Percentiles rank a stretch among this genome's conserved stretches.
Conservation (phyloP, 2,113 vertebrate species). For the Pantherophis guttatus region DNA sequence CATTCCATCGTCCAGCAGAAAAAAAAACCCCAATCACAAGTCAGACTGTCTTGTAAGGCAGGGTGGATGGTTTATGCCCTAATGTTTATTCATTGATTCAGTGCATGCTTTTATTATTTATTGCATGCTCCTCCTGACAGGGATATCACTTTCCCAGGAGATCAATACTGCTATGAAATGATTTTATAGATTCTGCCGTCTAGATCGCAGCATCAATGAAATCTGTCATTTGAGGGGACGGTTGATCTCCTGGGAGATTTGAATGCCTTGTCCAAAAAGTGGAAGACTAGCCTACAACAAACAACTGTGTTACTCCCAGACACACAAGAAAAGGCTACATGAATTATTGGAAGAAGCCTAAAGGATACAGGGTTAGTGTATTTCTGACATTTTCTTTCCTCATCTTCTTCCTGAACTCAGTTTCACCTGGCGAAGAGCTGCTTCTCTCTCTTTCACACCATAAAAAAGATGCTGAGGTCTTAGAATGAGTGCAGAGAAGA, state of each 20-base stretch:
- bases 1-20: not conserved
- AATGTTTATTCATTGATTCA: not conserved
- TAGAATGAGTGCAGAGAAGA: not conserved
- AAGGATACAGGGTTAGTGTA: not conserved
- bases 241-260: not conserved
- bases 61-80: not conserved
- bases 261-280: not conserved
- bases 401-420: not conserved
- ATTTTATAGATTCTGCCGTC: not conserved
- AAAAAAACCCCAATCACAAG: not conserved
- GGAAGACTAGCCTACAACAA: not conserved
- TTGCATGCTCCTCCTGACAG: not conserved
- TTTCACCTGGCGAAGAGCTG: not conserved
- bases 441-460: not conserved
- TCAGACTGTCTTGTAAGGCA: not conserved
- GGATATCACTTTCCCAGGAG: not conserved
- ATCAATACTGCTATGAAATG: not conserved
- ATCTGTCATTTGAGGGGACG: not conserved
- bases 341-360: not conserved
- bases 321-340: not conserved
- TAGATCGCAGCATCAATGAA: not conserved
- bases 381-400: not conserved
- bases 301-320: not conserved
- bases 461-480: not conserved
- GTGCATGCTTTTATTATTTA: not conserved